These are phyloP conservation scores for Hypocryptadius cinnamomeus DNA, from an alignment of 2,113 vertebrate genomes.

Conservation along the genomic window DNA sequence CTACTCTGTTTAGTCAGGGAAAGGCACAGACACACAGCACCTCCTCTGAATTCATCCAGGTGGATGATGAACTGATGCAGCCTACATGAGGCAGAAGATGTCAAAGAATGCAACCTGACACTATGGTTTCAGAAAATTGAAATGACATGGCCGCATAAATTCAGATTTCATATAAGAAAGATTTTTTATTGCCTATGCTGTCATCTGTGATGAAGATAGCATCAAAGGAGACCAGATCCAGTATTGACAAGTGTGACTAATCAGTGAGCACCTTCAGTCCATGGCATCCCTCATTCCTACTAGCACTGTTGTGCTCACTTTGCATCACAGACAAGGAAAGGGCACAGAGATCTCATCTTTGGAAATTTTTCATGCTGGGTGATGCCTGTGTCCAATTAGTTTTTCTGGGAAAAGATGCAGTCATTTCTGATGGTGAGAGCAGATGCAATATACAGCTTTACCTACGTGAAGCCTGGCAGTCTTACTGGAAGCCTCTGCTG, in stretches of 20 bases:
- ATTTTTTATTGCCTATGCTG: background rate
- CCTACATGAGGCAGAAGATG: background rate
- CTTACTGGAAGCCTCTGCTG: background rate
- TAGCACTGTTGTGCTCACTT: background rate
- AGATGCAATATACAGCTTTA: slow-evolving; percentile 8
- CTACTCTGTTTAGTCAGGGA: background rate
- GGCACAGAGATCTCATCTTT: background rate
- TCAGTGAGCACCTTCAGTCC: background rate
- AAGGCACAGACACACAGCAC: background rate
- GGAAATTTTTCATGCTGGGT: background rate
- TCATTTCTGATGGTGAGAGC: background rate
- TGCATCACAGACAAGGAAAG: background rate
- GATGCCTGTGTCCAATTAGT: background rate
- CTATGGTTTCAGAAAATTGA: background rate
- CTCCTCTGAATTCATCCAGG: background rate
- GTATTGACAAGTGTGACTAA: background rate
- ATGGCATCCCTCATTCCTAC: background rate
- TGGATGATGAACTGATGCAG: background rate
- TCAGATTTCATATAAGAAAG: background rate
- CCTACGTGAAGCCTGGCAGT: background rate
- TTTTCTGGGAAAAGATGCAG: background rate
- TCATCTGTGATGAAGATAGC: background rate
- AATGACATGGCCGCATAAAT: background rate
- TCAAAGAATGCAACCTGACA: background rate
- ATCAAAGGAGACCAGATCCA: background rate